Base-by-base conservation (phyloP, 2,888 invertebrate genomes). In the Lamproptera curius region DNA sequence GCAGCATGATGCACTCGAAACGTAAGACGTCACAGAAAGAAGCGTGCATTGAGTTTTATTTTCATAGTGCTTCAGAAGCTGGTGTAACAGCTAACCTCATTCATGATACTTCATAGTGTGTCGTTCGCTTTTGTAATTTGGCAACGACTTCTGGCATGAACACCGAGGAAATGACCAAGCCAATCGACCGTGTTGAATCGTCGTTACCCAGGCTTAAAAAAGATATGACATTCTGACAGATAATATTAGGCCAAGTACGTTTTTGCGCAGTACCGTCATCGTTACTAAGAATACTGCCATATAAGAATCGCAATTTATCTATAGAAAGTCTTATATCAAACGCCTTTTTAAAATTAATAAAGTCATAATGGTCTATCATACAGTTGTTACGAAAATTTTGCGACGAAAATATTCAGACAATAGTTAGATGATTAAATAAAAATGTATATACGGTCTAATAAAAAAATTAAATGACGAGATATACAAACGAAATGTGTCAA, bases 1-100 rank as follows among this genome's bases (percentile, higher is more conserved):
- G 76, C 66, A 74, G 82, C 83, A 83, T 81, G 79, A 65, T 68
- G 68, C 62, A 63, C 66, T 63, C 33, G 70, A 62, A 69, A 71
- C 70, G 67, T 68, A 60, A 63, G 54, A 63, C 64, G 67, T 66
- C 63, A 58, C 39, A 46, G 42, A 42, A 53, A 54, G 59, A 58
- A 62, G 67, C 69, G 67, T 61, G 57, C 63, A 64, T 65, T 61
- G 69, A 64, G 71, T 73, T 31, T 73, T 76, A 61, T 67, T 20
- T 20, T 63, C 69, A 72, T 67, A 60, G 62, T 69, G 79, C 79
- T 77, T 79, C 55, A 51, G 60, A 65, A 63, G 73, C 73, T 70
- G 69, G 63, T 64, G 59, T 67, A 62, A 52, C 50, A 40, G 53
- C 55, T 73, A 76, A 77, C 70, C 68, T 73, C 77, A 77, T 71